A percentile compares a stretch with the other conserved stretches of the same genome.
phyloP scores from a whole-genome alignment of 2,888 invertebrate genomes.

The Thereva unica region DNA sequence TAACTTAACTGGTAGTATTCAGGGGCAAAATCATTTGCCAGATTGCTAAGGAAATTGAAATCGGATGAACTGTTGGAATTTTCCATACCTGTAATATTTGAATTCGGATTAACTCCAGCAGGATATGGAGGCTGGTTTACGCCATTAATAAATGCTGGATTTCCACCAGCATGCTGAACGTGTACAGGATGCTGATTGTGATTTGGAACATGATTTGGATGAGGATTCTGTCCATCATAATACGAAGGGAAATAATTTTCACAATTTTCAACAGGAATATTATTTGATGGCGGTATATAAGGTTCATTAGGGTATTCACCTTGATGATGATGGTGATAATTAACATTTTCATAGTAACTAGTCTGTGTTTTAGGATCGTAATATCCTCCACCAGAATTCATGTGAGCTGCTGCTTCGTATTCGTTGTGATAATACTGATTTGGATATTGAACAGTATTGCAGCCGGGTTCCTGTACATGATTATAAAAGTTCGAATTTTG shows the following conservation, averaged over 20 bases:
- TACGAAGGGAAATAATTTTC: constrained; percentile 45
- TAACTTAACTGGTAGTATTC: constrained; percentile 75
- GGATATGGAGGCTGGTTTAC: constrained; percentile 44
- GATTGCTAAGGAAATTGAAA: constrained; percentile 89
- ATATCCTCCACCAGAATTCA: constrained; percentile 50
- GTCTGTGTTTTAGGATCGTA: constrained; percentile 54
- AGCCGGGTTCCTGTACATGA: constrained; percentile 48
- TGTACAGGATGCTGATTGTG: constrained; percentile 46
- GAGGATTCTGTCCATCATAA: constrained; percentile 42
- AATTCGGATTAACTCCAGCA: constrained; percentile 51
- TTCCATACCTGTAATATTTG: constrained; percentile 71
- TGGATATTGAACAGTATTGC: constrained; percentile 46
- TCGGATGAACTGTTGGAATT: constrained; percentile 92
- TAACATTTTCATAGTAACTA: constrained; percentile 52
- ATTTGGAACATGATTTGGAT: constrained; percentile 52
- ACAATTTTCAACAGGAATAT: constrained; percentile 42
- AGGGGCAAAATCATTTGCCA: constrained; percentile 90
- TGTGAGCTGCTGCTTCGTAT: constrained; percentile 49
- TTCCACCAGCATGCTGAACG: constrained; percentile 43
- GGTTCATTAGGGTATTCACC: constrained; percentile 38
- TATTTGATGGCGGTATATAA: constrained; percentile 40
- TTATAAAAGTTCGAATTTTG: constrained; percentile 53
- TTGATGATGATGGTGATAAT: constrained; percentile 44
- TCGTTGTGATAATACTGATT: constrained; percentile 49
- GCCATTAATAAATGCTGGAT: constrained; percentile 43